Base-by-base conservation (phyloP, 1,140 invertebrate species). In the Nilaparvata lugens region DNA sequence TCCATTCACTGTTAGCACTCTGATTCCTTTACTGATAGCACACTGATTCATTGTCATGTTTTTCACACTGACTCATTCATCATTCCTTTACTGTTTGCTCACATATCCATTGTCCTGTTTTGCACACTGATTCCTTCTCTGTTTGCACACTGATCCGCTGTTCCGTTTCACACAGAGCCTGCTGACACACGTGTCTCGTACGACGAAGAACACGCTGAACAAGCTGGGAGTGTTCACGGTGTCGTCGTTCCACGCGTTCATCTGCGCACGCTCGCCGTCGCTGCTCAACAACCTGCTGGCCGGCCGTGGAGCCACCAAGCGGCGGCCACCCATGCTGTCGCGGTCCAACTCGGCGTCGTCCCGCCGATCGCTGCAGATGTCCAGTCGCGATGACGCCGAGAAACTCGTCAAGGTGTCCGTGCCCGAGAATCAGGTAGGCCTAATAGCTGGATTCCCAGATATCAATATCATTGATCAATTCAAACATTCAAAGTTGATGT, bases 211-310 rank as follows among this genome's bases (percentile, higher is more conserved):
- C 66, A 95, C 90, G 24, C 78, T 98, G 65, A 96, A 96, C 76
- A 91, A 93, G 70, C 78, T 97, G 66, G 95, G 95, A 51, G 93
- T 97, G 54, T 97, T 98, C 79, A 97, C 94, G 18, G 95, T 97
- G 45, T 97, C 93, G 42, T 96, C 93, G 52, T 96, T 98, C 79
- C 95, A 98, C 73, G 95, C 95, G 63, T 95, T 96, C 74, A 95
- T 97, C 60, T 97, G 94, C 72, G 93, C 95, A 24, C 83, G 95
- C 55, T 93, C 91, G 71, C 92, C 92, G 23, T 95, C 91, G 52
- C 76, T 95, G 65, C 81, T 96, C 48, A 95, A 94, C 77, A 95
- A 95, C 78, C 77, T 96, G 65, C 78, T 95, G 54, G 91, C 92
- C 21, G 92, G 91, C 53, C 81, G 93, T 58, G 92, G 91, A 5